phyloP scores from a whole-genome alignment of 2,888 invertebrate species.

The Eulithis prunata region DNA sequence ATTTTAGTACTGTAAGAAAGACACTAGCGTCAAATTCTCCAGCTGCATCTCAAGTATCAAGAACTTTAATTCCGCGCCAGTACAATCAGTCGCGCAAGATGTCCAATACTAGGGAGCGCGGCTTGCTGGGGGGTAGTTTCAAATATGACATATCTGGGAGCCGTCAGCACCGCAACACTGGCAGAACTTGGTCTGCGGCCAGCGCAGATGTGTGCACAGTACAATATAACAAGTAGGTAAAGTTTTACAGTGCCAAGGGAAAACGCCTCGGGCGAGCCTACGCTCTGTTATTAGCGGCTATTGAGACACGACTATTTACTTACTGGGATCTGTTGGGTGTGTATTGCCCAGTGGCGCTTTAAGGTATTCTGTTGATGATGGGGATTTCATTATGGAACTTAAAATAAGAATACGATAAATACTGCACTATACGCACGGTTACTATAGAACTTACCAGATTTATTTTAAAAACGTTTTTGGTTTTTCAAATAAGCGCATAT shows the following conservation, averaged over 20 bases:
- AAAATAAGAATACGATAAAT: too few relatives aligned
- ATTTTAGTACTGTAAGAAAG: too few relatives aligned
- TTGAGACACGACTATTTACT: constrained; percentile 81
- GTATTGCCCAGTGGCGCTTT: constrained; percentile 60
- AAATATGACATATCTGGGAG: constrained; percentile 81
- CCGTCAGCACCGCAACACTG: constrained; percentile 76
- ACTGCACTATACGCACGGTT: too few relatives aligned
- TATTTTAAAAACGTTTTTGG: too few relatives aligned
- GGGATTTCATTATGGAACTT: constrained; percentile 12
- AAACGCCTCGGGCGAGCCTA: constrained; percentile 73
- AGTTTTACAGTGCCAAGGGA: constrained; percentile 66
- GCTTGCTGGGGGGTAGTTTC: constrained; percentile 53
- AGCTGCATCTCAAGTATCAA: constrained; percentile 48
- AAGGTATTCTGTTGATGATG: constrained; percentile 41
- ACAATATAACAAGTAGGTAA: constrained; percentile 48
- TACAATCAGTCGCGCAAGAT: constrained; percentile 71
- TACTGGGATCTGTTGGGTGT: constrained; percentile 58
- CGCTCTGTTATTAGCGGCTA: constrained; percentile 74
- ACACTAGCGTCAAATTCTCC: too few relatives aligned
- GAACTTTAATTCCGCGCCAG: constrained; percentile 39
- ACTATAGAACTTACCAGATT: too few relatives aligned
- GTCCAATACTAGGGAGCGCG: constrained; percentile 58
- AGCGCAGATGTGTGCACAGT: constrained; percentile 68
- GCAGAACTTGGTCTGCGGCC: constrained; percentile 80
- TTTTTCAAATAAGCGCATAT: too few relatives aligned